Base-by-base conservation (phyloP, 1,140 invertebrate genomes). In the Chrysoperla carnea region DNA sequence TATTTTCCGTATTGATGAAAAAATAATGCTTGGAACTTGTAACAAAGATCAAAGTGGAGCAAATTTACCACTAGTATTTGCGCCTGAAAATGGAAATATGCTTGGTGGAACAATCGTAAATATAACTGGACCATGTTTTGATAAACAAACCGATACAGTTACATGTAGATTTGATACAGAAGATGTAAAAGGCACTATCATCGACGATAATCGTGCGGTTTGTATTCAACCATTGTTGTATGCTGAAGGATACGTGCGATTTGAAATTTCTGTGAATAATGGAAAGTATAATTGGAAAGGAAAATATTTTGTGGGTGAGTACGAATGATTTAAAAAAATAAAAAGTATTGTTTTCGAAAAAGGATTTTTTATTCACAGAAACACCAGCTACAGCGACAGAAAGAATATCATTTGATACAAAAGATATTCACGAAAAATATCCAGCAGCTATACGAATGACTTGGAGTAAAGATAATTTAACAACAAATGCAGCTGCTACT, bases 41-140 rank as follows among this genome's bases (percentile, higher is more conserved):
- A 88, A 88, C 53, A 88, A 88, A 54, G 84, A 88, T 67, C 83
- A 84, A 29, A 78, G 81, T 84, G 82, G 79, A 12, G 76, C 83
- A 8, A 73, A 81, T 61, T 67, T 89, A 45, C 78, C 79, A 0
- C 59, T 94, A 23, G 76, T 85, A 40, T 91, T 94, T 55, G 86
- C 90, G 1, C 88, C 91, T 1, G 85, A 93, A 60, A 89, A 84
- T 57, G 89, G 90, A 12, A 90, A 90, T 58, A 95, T 96, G 91
- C 63, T 96, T 37, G 90, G 90, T 4, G 90, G 90, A 8, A 91
- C 87, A 0, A 75, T 93, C 37, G 87, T 96, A 5, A 94, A 95
- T 55, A 86, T 96, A 23, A 94, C 90, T 0, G 91, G 91, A 0
- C 91, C 91, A 8, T 96, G 91, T 59, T 88, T 91, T 51, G 67